Percentiles rank a stretch among this genome's conserved stretches.
Conservation (phyloP, 1,140 invertebrate genomes). For the Goniozus legneri region DNA sequence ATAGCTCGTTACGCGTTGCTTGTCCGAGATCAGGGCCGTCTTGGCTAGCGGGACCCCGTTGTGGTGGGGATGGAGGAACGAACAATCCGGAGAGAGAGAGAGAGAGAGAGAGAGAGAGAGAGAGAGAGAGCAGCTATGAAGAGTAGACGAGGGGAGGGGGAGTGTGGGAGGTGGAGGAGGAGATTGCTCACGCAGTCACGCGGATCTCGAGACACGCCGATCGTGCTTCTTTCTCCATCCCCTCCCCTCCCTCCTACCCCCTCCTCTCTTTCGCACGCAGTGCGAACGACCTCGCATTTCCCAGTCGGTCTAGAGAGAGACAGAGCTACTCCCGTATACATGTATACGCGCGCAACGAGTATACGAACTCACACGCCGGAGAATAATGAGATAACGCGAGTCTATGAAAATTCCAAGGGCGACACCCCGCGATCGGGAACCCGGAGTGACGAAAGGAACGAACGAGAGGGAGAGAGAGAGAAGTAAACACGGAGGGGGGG, state of each 20-base stretch:
- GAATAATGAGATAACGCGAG: conserved; percentile 9
- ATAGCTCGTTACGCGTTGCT: conserved; percentile 29
- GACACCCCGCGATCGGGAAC: conserved; percentile 17
- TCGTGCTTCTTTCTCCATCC: conserved; percentile 2
- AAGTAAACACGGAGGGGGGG: background rate
- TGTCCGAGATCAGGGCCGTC: conserved; percentile 27
- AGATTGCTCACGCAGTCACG: conserved; percentile 14
- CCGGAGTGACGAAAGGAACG: conserved; percentile 11
- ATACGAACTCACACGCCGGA: background rate
- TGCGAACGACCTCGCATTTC: conserved; percentile 31
- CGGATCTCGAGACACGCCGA: conserved; percentile 10
- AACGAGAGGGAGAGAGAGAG: conserved; percentile 3
- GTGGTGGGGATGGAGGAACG: background rate
- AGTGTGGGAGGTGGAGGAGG: background rate
- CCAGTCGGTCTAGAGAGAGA: too few species aligned
- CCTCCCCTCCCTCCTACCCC: conserved; percentile 3
- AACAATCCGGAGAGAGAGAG: conserved; percentile 8
- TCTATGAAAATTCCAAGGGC: conserved; percentile 15
- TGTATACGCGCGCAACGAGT: background rate
- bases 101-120: background rate
- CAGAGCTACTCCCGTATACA: too few species aligned
- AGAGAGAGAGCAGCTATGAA: background rate
- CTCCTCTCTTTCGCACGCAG: conserved; percentile 7
- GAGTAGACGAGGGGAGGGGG: background rate
- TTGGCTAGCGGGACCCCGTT: conserved; percentile 1